A percentile compares a stretch with the other conserved stretches of the same genome.
Conservation (phyloP, 2,888 invertebrate species). For the Troglohyphantes excavatus region DNA sequence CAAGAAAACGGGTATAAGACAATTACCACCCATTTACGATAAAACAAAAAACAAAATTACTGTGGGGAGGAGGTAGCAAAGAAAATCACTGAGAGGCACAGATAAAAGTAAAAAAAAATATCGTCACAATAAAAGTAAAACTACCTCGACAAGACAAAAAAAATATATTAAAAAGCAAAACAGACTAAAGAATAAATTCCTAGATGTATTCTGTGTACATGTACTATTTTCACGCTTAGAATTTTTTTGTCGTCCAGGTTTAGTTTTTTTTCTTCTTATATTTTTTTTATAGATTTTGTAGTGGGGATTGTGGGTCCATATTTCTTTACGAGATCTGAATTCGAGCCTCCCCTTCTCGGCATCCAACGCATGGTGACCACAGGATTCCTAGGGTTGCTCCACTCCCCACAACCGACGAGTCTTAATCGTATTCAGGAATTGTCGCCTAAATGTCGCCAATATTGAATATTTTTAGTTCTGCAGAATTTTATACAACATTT, state of each 20-base stretch:
- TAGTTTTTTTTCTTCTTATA: conserved; percentile 35
- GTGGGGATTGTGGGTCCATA: conserved; percentile 24
- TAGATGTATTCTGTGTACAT: conserved; percentile 58
- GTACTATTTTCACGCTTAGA: conserved; percentile 56
- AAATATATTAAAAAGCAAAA: conserved; percentile 41
- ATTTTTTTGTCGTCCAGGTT: conserved; percentile 41
- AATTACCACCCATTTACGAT: conserved; percentile 70
- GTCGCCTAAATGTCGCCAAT: conserved; percentile 25
- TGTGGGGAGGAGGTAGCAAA: background rate
- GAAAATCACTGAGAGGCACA: conserved; percentile 44
- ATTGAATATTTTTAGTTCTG: too few species aligned
- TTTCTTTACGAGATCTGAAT: conserved; percentile 67
- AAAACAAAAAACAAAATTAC: background rate
- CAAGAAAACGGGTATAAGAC: conserved; percentile 65
- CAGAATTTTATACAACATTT: too few species aligned
- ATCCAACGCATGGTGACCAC: conserved; percentile 54
- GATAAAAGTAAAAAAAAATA: conserved; percentile 44
- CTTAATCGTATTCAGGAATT: conserved; percentile 34
- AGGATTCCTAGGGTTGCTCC: conserved; percentile 35
- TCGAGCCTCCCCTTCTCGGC: conserved; percentile 30
- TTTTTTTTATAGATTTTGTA: background rate
- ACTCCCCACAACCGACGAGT: background rate
- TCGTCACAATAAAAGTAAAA: background rate
- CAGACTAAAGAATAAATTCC: conserved; percentile 40
- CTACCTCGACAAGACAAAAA: background rate